Evolutionary conservation across 1,140 invertebrate species (phyloP), one percentile per base, ranked within the genome.

Genomic region (Temnothorax longispinosus): DNA sequence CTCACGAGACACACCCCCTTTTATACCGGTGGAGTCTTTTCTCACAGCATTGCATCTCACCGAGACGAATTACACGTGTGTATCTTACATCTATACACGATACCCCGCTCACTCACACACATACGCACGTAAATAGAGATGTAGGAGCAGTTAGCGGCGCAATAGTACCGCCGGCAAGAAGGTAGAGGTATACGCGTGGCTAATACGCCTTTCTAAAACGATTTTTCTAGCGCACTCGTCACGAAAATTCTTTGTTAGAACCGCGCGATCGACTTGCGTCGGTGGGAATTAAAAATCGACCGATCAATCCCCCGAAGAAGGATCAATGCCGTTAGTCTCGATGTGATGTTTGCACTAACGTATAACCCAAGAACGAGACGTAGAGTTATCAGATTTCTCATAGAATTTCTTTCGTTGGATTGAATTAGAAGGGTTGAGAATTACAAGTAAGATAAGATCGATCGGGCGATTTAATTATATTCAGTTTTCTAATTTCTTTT

Each of bases 1-100:
- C 38, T 27, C 50, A 81, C 27, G 72, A 78, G 91, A 87, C 86
- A 89, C 91, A 93, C 91, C 89, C 92, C 89, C 92, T 94, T 94
- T 93, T 94, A 94, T 94, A 94, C 92, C 88, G 56, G 69, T 87
- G 76, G 21, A 91, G 81, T 88, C 76, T 86, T 93, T 91, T 87
- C 76, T 85, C 91, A 81, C 60, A 82, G 90, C 84, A 93, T 87
- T 90, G 89, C 86, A 92, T 91, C 89, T 88, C 64, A 50, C 41
- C n/a, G n/a, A 77, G 56, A 80, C 71, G 58, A 78, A 91, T 90
- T 89, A 75, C 87, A 91, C 85, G 80, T 81, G 65, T 86, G 87
- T 88, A 90, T 89, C 71, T 50, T 50, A 82, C 52, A 65, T 35
- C 21, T 27, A 44, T 35, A 50, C 8, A 35, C n/a, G 54, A 75